Conservation (phyloP, 2,113 vertebrate species). For the Nothocercus nigrocapillus region DNA sequence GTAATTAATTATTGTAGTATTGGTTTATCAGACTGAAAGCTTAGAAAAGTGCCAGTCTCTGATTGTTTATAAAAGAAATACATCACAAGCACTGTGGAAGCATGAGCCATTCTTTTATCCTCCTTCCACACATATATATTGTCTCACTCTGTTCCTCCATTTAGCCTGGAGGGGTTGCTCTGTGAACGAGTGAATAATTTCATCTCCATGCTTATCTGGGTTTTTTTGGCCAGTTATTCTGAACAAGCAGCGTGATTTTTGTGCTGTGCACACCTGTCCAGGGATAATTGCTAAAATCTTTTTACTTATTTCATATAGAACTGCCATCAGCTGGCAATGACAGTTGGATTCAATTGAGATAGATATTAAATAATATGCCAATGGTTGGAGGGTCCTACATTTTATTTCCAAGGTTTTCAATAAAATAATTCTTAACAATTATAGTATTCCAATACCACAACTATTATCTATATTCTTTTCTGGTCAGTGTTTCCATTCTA, state of each 20-base stretch:
- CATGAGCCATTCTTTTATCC: accelerated
- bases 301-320: neutral
- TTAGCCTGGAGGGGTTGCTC: neutral
- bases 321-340: neutral
- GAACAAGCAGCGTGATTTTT: neutral
- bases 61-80: neutral
- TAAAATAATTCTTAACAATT: neutral
- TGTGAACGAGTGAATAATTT: neutral
- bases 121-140: neutral
- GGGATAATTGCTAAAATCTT: neutral
- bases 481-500: neutral
- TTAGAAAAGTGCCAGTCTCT: neutral
- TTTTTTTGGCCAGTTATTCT: neutral
- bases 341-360: neutral
- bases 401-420: neutral
- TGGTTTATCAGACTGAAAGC: neutral
- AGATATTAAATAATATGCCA: neutral
- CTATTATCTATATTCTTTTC: neutral
- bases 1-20: neutral
- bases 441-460: neutral
- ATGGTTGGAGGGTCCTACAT: neutral
- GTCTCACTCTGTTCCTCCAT: neutral
- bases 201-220: neutral
- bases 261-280: neutral
- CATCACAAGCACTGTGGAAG: neutral